Evolutionary conservation across 2,797 vertebrate species (phyloP).

Genomic region (Enteromius treurensis): DNA sequence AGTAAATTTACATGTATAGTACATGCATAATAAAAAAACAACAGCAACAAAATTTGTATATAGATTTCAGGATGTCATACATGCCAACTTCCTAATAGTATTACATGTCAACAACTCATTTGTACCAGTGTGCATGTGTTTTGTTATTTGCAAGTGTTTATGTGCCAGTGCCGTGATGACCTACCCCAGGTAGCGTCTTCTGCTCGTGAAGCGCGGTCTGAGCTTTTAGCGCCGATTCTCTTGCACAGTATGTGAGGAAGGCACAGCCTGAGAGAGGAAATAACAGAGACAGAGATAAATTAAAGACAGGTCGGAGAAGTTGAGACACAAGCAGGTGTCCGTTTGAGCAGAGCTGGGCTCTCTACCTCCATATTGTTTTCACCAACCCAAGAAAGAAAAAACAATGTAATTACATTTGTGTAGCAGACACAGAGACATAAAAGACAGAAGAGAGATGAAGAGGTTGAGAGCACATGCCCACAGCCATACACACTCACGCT

Average conservation of each 20-base stretch:
- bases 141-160: constrained; percentile 1
- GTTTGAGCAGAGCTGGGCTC: constrained; percentile 8
- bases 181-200: constrained; percentile 93
- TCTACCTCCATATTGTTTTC: constrained; percentile 6
- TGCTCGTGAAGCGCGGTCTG: constrained; percentile 96
- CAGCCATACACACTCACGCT: constrained; percentile 21
- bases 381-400: constrained; percentile 11
- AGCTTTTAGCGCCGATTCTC: constrained; percentile 94
- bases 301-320: constrained; percentile 43
- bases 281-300: constrained; percentile 52
- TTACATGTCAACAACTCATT: constrained; percentile 5
- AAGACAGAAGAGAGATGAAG: constrained; percentile 23
- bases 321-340: constrained; percentile 35
- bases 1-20: no score
- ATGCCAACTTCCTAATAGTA: not conserved
- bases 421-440: constrained; percentile 26
- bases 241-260: constrained; percentile 98
- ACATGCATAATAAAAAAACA: no score
- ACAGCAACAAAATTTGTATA: not conserved
- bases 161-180: constrained; percentile 36
- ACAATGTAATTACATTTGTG: constrained; percentile 30
- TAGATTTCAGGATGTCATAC: not conserved
- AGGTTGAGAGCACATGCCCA: constrained; percentile 28
- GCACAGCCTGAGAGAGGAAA: constrained; percentile 85
- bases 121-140: not conserved